phyloP scores from a whole-genome alignment of 2,888 invertebrate species.

The Brachyopa scutellaris region DNA sequence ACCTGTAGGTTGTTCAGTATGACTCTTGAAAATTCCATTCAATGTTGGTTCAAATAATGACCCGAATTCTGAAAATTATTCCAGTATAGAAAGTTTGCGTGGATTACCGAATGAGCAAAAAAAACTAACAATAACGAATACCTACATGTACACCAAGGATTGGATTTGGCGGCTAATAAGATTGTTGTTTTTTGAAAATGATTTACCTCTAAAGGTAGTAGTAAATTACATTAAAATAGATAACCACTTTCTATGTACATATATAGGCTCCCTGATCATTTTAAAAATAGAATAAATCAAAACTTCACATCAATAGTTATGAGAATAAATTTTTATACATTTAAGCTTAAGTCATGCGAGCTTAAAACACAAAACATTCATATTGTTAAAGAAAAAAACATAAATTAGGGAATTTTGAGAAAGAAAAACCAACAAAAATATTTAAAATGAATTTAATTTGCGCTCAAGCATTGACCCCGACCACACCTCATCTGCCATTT shows the following conservation, averaged over 20 bases:
- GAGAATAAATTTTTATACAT: slow-evolving; percentile 15
- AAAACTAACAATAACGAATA: too few relatives aligned
- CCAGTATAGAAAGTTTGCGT: too few relatives aligned
- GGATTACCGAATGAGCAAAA: too few relatives aligned
- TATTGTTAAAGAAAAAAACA: slow-evolving; percentile 3
- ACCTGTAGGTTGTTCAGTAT: too few relatives aligned
- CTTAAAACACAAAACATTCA: slow-evolving; percentile 45
- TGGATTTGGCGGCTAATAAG: too few relatives aligned
- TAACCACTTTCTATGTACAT: background rate
- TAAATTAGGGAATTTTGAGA: background rate
- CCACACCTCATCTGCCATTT: background rate
- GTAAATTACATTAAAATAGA: too few relatives aligned
- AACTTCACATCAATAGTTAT: slow-evolving; percentile 18
- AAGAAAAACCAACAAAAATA: background rate
- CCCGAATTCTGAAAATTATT: too few relatives aligned
- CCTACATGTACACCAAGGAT: too few relatives aligned
- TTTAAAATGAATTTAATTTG: slow-evolving; percentile 17
- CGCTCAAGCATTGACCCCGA: slow-evolving; percentile 36
- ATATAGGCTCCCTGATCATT: background rate
- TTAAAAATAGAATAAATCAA: background rate
- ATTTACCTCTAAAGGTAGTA: too few relatives aligned
- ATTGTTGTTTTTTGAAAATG: too few relatives aligned
- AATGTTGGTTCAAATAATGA: too few relatives aligned
- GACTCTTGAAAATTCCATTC: too few relatives aligned
- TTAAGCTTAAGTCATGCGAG: slow-evolving; percentile 49